Evolutionary conservation across 2,113 vertebrate genomes (phyloP).

Genomic region (Neofelis nebulosa): DNA sequence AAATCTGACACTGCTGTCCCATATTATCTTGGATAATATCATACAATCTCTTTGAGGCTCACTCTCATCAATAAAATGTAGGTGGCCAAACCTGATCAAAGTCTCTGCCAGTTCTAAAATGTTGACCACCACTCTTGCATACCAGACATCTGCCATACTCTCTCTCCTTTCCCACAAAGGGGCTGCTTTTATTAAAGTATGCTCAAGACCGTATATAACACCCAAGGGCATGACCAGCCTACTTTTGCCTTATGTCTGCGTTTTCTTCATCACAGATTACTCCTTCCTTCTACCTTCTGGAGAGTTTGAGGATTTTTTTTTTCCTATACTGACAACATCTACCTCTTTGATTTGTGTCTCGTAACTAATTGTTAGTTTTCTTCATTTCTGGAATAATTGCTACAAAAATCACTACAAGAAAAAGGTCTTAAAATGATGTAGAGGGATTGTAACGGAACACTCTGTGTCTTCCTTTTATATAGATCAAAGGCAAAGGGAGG

Average conservation of each 20-base stretch:
- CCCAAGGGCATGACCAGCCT: not conserved
- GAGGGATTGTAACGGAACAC: not conserved
- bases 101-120: not conserved
- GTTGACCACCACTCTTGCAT: not conserved
- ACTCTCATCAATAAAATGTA: not conserved
- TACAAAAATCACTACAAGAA: not conserved
- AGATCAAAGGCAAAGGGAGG: not conserved
- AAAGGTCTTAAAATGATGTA: not conserved
- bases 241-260: not conserved
- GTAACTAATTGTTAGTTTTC: not conserved
- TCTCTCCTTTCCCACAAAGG: not conserved
- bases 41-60: not conserved
- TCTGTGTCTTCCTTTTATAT: not conserved
- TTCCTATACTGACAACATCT: not conserved
- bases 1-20: not conserved
- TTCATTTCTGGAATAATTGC: conserved; percentile 1
- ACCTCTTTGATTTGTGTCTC: not conserved
- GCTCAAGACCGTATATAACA: not conserved
- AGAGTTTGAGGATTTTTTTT: not conserved
- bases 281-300: not conserved
- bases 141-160: not conserved
- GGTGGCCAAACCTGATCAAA: not conserved
- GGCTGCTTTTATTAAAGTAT: conserved; percentile 26
- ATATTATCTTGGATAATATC: not conserved
- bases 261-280: conserved; percentile 12